phyloP scores from a whole-genome alignment of 2,797 vertebrate genomes.

The Catharus ustulatus region DNA sequence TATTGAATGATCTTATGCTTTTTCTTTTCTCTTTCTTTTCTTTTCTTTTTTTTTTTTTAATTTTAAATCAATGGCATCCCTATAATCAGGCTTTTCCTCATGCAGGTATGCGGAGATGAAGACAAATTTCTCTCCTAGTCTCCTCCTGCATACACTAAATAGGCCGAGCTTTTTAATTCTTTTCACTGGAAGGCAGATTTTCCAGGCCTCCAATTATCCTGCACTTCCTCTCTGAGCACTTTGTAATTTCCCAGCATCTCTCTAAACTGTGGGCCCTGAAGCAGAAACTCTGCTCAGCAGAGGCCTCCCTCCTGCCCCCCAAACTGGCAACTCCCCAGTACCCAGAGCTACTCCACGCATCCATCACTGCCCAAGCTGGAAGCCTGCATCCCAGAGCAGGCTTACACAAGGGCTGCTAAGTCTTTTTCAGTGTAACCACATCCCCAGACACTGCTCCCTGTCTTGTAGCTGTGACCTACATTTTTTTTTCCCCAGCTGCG shows the following conservation, averaged over 20 bases:
- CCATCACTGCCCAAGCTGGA: neutral
- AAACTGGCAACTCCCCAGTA: neutral
- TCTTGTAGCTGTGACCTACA: constrained; percentile 61
- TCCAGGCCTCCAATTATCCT: constrained; percentile 5
- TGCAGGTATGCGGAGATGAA: neutral
- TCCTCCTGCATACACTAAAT: neutral
- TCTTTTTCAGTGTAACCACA: constrained; percentile 28
- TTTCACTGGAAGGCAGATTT: constrained; percentile 45
- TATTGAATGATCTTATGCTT: neutral
- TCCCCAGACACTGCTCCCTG: neutral
- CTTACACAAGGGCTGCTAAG: neutral
- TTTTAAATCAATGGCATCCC: neutral
- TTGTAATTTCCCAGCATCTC: constrained; percentile 5
- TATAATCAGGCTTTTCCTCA: neutral
- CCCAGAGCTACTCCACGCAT: neutral
- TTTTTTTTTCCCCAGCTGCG: neutral
- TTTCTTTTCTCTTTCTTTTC: neutral
- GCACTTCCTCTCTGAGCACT: neutral
- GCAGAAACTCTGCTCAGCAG: neutral
- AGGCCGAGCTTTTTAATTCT: constrained; percentile 3
- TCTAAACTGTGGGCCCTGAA: neutral
- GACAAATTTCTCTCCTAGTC: neutral
- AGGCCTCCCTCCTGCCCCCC: neutral
- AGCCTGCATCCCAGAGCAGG: neutral
- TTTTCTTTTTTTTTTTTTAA: neutral